Base-by-base conservation (phyloP, 2,888 invertebrate genomes). In the Agriopis aurantiaria region DNA sequence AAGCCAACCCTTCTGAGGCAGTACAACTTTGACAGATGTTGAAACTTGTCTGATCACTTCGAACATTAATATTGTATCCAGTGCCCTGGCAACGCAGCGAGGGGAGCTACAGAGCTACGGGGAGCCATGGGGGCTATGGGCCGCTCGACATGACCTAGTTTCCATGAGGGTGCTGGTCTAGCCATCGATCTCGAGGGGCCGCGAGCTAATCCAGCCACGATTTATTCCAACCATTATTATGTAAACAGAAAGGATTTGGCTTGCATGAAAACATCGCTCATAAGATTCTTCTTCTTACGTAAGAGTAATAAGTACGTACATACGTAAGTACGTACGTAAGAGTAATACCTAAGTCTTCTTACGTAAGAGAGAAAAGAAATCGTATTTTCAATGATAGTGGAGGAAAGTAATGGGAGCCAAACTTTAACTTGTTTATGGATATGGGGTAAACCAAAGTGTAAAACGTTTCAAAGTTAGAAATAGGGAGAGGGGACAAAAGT, bases 101-200 rank as follows among this genome's bases (percentile, higher is more conserved):
- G 69, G 69, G 65, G 69, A 45, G 58, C 60, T 43, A 43, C 4
- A 84, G 78, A 58, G 78, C 77, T 43, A 53, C 11, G 45, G 23
- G 48, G 48, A 49, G 64, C 52, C 8, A 51, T 58, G 51, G 57
- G 51, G 46, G 57, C 62, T 23, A 41, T 41, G 91, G 90, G 91
- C 86, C 86, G 81, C 11, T 57, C 45, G 52, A 53, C 83, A 82
- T 93, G 93, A 93, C 93, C 93, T 87, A 93, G 84, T 92, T 93
- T 89, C 82, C 78, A 77, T 80, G 75, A 89, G 88, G 91, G 89
- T 83, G 84, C 85, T 86, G 78, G 84, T 82, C 80, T 81, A 83
- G 76, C 88, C 91, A 93, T 92, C 93, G 93, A 93, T 92, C 92
- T 88, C 83, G 11, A 60, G 66, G 86, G 85, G 78, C 73, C 70